phyloP scores from a whole-genome alignment of 2,113 vertebrate species.

The Chloropsis cyanopogon region DNA sequence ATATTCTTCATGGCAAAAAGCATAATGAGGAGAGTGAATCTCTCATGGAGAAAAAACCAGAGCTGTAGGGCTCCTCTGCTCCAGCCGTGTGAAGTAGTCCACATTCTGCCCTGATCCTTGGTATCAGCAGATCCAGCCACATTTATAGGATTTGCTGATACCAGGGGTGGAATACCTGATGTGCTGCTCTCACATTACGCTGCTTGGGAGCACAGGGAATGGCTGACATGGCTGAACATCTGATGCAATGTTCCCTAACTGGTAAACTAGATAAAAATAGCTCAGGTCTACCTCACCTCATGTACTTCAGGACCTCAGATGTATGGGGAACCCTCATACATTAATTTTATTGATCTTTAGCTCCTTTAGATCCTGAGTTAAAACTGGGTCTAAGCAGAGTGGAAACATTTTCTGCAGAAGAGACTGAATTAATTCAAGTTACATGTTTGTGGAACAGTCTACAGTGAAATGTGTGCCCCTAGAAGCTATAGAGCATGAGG shows the following conservation, averaged over 20 bases:
- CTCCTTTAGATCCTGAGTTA: background rate
- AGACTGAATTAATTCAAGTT: background rate
- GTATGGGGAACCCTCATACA: background rate
- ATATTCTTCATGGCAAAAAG: background rate
- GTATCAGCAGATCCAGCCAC: background rate
- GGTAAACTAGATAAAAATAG: slow-evolving; percentile 57
- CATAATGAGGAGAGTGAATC: background rate
- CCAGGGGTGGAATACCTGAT: slow-evolving; percentile 39
- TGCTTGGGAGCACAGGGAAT: slow-evolving; percentile 31
- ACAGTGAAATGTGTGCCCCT: background rate
- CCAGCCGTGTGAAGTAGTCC: background rate
- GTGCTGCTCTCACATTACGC: slow-evolving; percentile 53
- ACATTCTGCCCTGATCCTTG: background rate
- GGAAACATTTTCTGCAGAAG: background rate
- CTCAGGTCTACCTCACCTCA: background rate
- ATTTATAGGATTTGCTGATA: slow-evolving; percentile 38
- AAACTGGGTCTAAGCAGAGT: background rate
- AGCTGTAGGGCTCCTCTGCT: background rate
- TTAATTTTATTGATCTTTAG: background rate
- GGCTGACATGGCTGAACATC: slow-evolving; percentile 51
- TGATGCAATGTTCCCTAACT: slow-evolving; percentile 51
- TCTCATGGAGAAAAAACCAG: background rate
- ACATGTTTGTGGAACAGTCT: background rate
- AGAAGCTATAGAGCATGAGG: background rate
- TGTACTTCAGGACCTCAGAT: background rate